Base-by-base conservation (phyloP, 2,113 vertebrate genomes). In the Motacilla tschutschensis region DNA sequence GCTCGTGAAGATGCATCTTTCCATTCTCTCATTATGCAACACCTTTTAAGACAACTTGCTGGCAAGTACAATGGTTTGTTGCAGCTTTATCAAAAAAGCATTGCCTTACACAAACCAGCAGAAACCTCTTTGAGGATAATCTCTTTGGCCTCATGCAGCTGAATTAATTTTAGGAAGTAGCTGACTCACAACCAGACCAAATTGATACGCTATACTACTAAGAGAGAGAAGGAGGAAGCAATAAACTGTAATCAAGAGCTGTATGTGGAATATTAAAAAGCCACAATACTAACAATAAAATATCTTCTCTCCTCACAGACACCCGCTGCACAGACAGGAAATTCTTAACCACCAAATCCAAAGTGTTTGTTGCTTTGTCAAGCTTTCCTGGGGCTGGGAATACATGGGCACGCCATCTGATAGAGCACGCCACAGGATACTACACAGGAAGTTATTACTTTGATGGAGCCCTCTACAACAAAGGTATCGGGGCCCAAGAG, bases 371-470 rank as follows among this genome's bases (percentile, higher is more conserved):
- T 69, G 99, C 99, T 78, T 85, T 99, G 70, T 98, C 98, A 0
- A 99, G 99, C 89, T 99, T 99, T 90, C 99, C 99, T 0, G 99
- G 99, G 25, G 98, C 99, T 2, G 99, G 99, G 17, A 99, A 99
- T 90, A 99, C 99, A 0, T 99, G 99, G 99, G 98, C 98, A 6
- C 98, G 99, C 5, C 99, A 99, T 87, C 95, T 99, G 92, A 98
- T 99, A 6, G 99, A 99, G 91, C 98, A 99, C 0, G 98, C 98
- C 82, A 99, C 98, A 0, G 99, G 99, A 62, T 98, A 97, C 98
- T 99, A 99, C 93, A 99, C 99, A 0, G 99, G 99, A 50, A 99
- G 99, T 96, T 99, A 99, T 75, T 99, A 99, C 90, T 99, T 99
- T 7, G 99, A 99, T 6, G 98, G 99, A 86, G 97, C 98, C 0